Evolutionary conservation across 2,888 invertebrate species (phyloP).

Genomic region (Blastobasis adustella): DNA sequence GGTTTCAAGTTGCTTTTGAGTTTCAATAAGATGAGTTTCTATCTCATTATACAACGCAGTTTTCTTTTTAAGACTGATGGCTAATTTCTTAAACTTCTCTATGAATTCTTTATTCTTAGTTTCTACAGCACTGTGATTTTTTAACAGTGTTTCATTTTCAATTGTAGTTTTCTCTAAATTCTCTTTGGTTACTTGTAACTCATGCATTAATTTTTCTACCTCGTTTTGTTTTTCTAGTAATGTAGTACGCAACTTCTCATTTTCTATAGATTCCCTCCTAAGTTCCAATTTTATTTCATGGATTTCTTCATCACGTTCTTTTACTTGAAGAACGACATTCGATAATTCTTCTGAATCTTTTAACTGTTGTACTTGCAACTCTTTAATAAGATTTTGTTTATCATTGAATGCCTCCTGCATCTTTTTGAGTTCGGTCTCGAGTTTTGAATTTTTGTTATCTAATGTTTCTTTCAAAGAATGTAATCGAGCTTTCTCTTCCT

Average conservation of each 20-base stretch:
- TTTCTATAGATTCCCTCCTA: conserved; percentile 76
- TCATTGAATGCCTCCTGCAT: conserved; percentile 58
- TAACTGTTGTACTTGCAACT: conserved; percentile 60
- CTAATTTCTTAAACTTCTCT: conserved; percentile 87
- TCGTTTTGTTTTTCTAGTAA: conserved; percentile 70
- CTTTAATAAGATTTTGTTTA: conserved; percentile 59
- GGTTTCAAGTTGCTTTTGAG: conserved; percentile 41
- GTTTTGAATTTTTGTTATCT: conserved; percentile 39
- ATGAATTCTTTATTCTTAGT: conserved; percentile 80
- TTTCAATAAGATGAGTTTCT: conserved; percentile 65
- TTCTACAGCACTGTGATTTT: conserved; percentile 59
- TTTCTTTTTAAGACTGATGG: conserved; percentile 84
- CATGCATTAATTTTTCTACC: conserved; percentile 59
- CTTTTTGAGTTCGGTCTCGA: conserved; percentile 53
- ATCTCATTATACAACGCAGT: conserved; percentile 77
- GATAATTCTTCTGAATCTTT: conserved; percentile 65
- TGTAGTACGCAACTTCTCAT: conserved; percentile 76
- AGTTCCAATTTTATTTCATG: conserved; percentile 68
- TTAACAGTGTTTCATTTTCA: conserved; percentile 56
- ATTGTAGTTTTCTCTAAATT: conserved; percentile 48
- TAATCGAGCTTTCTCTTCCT: conserved; percentile 61
- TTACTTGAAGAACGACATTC: conserved; percentile 56
- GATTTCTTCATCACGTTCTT: conserved; percentile 73
- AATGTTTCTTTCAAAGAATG: conserved; percentile 41
- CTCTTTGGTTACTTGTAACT: conserved; percentile 53